phyloP scores from a whole-genome alignment of 2,888 invertebrate genomes.

The Stenoptilia bipunctidactyla region DNA sequence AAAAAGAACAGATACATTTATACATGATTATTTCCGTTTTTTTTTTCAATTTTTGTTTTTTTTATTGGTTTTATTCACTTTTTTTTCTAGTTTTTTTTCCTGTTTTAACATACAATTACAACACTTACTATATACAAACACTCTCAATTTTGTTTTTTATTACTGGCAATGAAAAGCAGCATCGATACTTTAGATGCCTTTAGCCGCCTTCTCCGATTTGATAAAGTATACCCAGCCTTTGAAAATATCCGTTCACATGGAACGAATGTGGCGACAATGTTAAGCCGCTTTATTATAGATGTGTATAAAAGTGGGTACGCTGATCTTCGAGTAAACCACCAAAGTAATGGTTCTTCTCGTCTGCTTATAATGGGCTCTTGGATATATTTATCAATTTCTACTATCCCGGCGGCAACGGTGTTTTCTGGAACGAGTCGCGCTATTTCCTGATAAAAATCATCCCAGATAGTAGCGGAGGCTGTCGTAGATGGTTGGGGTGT shows the following conservation, averaged over 20 bases:
- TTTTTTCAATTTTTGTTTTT: too few relatives aligned
- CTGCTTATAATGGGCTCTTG: slow-evolving; percentile 1
- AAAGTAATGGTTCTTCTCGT: not conserved
- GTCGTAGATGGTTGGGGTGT: not conserved
- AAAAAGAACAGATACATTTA: too few relatives aligned
- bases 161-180: not conserved
- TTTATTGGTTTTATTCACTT: too few relatives aligned
- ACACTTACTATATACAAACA: not conserved
- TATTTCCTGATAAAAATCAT: slow-evolving; percentile 1
- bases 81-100: not conserved
- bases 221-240: not conserved
- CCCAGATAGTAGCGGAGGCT: too few relatives aligned
- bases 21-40: too few relatives aligned
- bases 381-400: slow-evolving; percentile 1
- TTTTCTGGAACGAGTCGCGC: not conserved
- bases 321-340: not conserved
- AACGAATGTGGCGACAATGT: slow-evolving; percentile 1
- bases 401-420: slow-evolving; percentile 3
- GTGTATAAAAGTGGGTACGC: not conserved
- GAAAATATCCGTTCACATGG: not conserved
- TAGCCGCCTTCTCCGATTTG: not conserved
- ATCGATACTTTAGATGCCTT: not conserved
- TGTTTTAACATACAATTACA: not conserved
- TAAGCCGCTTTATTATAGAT: not conserved
- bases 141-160: too few relatives aligned